Base-by-base conservation (phyloP, 2,888 invertebrate species). In the Alloplasta piceator region DNA sequence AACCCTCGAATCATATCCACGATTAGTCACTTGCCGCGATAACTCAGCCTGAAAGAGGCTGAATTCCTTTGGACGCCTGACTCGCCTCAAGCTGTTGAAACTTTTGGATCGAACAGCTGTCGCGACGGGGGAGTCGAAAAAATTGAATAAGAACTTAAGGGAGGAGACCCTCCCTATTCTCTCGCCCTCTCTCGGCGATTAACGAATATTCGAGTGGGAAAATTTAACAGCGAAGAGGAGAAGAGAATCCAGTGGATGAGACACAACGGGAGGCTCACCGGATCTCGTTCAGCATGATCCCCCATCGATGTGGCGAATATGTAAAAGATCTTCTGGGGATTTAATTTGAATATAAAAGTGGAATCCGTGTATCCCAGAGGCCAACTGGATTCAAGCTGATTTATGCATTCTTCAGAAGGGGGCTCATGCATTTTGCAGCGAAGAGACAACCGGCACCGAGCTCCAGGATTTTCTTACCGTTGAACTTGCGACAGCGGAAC, bases 331-430 rank as follows among this genome's bases (percentile, higher is more conserved):
- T 77, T 77, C 70, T 64, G 73, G 77, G 73, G 80, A 80, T 80
- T 80, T 77, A 80, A 80, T 80, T 80, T 80, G 80, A 80, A 80
- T 80, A 77, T 77, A 73, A 80, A 80, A 80, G 77, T 80, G 52
- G 80, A 80, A 80, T 80, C 77, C 73, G 77, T 80, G 80, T 80
- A 80, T 80, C 64, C 66, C 68, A 77, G 63, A 56, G 36, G 68
- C 68, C 80, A 64, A 73, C 77, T 77, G 73, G 80, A 80, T 80
- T 77, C 36, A 63, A 60, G 70, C 73, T 80, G 80, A 80, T 80
- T 80, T 80, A 80, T 80, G 80, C 80, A 80, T 80, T 80, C 60
- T 77, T 50, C 77, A 73, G 68, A 63, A 77, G 73, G 63, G 48
- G 68, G 55, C 64, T 80, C 80, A 80, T 80, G 80, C 80, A 80